Evolutionary conservation across 2,113 vertebrate genomes (phyloP).

Genomic region (Dromaius novaehollandiae): DNA sequence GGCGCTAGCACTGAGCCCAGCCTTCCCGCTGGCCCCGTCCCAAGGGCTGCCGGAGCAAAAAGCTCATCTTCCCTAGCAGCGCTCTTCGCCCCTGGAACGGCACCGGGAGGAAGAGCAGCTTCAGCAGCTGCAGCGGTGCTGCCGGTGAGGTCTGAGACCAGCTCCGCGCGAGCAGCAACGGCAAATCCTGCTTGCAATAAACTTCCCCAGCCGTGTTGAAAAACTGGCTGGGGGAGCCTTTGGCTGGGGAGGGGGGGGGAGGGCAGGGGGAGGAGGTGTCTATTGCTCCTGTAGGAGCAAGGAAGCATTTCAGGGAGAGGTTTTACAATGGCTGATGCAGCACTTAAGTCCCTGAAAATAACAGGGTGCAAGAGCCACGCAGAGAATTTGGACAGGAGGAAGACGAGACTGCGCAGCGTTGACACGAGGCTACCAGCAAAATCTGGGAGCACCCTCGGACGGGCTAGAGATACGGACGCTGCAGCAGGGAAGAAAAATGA

Average conservation of each 20-base stretch:
- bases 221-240: not conserved
- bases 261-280: no score
- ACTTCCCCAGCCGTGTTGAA: not conserved
- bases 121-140: not conserved
- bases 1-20: no score
- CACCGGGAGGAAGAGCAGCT: not conserved
- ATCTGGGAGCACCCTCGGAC: not conserved
- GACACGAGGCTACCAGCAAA: not conserved
- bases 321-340: not conserved
- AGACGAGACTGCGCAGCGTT: accelerated
- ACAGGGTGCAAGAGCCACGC: accelerated
- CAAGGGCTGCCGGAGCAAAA: not conserved
- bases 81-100: not conserved
- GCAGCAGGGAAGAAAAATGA: slow-evolving; percentile 4
- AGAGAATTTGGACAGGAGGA: not conserved
- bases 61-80: not conserved
- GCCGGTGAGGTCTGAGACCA: not conserved
- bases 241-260: no score
- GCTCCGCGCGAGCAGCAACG: no score
- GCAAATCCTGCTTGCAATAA: not conserved
- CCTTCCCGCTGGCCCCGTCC: not conserved
- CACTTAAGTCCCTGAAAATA: not conserved
- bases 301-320: not conserved
- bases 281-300: not conserved
- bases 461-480: not conserved